Evolutionary conservation across 2,888 invertebrate species (phyloP).

Genomic region (Actias luna): DNA sequence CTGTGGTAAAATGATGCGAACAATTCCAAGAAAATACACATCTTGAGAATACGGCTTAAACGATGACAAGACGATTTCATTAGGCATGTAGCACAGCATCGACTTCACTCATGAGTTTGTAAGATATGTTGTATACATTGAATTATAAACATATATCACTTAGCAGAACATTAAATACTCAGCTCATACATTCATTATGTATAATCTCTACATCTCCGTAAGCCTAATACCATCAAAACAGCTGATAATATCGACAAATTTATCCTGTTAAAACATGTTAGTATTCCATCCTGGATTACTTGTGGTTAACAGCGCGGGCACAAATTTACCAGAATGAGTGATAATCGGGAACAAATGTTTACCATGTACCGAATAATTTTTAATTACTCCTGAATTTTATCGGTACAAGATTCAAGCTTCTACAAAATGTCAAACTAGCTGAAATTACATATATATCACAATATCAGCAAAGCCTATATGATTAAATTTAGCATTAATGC

Average conservation of each 20-base stretch:
- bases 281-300: slow-evolving; percentile 13
- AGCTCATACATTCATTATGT: slow-evolving; percentile 20
- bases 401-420: not conserved
- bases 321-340: not conserved
- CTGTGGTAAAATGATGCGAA: not conserved
- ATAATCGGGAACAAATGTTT: not conserved
- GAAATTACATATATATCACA: not conserved
- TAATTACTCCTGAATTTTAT: not conserved
- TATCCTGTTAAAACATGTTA: slow-evolving; percentile 20
- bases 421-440: not conserved
- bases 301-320: slow-evolving; percentile 16
- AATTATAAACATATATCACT: slow-evolving; percentile 1
- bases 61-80: not conserved
- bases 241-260: slow-evolving; percentile 28
- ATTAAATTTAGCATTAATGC: not conserved
- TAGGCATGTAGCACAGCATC: not conserved
- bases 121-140: not conserved
- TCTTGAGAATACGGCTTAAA: too few relatives aligned
- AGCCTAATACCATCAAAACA: slow-evolving; percentile 28
- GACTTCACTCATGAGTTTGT: not conserved
- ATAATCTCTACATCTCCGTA: slow-evolving; percentile 28
- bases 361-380: not conserved
- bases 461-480: not conserved
- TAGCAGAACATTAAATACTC: not conserved
- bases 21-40: too few relatives aligned